These are phyloP conservation scores for Melanerpes formicivorus DNA, from an alignment of 2,113 vertebrate species.

Conservation along the genomic window DNA sequence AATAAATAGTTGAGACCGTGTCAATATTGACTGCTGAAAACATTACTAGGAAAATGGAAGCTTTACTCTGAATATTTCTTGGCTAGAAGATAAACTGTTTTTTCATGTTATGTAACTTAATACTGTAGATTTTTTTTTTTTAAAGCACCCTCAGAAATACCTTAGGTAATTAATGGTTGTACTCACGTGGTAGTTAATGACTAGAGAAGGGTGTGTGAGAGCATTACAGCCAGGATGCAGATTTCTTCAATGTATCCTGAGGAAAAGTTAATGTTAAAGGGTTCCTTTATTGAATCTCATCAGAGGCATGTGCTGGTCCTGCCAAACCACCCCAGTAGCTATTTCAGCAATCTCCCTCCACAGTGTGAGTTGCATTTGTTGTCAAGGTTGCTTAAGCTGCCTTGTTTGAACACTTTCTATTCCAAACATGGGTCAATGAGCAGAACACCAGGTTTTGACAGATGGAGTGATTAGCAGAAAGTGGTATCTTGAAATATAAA, in stretches of 20 bases:
- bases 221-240: not conserved
- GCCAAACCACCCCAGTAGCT: not conserved
- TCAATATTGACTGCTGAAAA: not conserved
- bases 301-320: slow-evolving; percentile 29
- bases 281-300: not conserved
- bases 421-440: not conserved
- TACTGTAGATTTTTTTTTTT: not conserved
- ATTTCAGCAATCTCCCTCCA: not conserved
- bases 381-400: not conserved
- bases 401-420: not conserved
- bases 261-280: not conserved
- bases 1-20: not conserved
- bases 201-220: not conserved
- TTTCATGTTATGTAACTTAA: not conserved
- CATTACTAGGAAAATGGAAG: not conserved
- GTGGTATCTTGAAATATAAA: not conserved
- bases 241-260: not conserved
- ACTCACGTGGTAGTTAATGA: not conserved
- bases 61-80: not conserved
- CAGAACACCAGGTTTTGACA: not conserved
- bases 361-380: not conserved
- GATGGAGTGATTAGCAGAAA: not conserved
- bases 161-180: not conserved
- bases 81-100: not conserved
- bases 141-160: not conserved